These are phyloP conservation scores for Myrmecophaga tridactyla DNA, from an alignment of 2,113 vertebrate species.

Conservation along the genomic window DNA sequence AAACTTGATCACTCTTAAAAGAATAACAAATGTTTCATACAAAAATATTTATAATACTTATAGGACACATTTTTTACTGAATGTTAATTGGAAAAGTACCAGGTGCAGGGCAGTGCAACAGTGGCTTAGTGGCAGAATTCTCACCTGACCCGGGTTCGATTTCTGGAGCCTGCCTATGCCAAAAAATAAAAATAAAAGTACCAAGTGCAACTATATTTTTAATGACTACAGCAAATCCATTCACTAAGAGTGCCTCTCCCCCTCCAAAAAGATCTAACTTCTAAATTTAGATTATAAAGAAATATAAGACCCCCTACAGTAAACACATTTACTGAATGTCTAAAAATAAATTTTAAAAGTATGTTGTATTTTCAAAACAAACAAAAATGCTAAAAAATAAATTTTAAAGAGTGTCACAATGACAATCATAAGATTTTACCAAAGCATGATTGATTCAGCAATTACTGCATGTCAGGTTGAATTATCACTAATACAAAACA, in stretches of 20 bases:
- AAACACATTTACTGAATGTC: not conserved
- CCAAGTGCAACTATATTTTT: conserved; percentile 21
- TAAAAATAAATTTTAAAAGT: conserved; percentile 45
- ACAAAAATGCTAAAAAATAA: not conserved
- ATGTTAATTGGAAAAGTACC: not conserved
- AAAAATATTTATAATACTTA: conserved; percentile 7
- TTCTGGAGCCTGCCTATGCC: no score
- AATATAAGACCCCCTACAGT: not conserved
- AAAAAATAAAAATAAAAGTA: no score
- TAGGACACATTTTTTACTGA: not conserved
- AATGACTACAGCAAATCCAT: not conserved
- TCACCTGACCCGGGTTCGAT: no score
- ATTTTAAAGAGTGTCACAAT: conserved; percentile 45
- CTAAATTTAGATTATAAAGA: not conserved
- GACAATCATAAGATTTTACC: not conserved
- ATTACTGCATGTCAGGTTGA: conserved; percentile 24
- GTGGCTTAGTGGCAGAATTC: no score
- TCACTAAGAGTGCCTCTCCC: not conserved
- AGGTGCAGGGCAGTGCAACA: no score
- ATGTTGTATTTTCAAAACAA: conserved; percentile 37
- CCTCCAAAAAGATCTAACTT: not conserved
- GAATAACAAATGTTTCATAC: conserved; percentile 31
- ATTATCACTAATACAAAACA: conserved; percentile 46
- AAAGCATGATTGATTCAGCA: conserved; percentile 47
- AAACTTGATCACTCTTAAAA: conserved; percentile 40